Base-by-base conservation (phyloP, 2,888 invertebrate species). In the Yponomeuta plumbellus region DNA sequence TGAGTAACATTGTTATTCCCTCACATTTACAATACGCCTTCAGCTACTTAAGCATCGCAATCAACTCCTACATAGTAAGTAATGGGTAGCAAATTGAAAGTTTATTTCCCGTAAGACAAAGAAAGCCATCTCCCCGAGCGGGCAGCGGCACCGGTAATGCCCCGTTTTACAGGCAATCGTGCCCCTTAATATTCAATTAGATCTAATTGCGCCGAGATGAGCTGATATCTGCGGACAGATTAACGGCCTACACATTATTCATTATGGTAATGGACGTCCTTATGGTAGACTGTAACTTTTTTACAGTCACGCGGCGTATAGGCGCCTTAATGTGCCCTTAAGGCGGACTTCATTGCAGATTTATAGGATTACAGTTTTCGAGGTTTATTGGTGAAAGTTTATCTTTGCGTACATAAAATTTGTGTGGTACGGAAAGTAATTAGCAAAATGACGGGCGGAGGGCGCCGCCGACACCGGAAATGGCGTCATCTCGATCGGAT, bases 151-250 rank as follows among this genome's bases (percentile, higher is more conserved):
- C 66, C 71, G 69, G 72, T 72, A 74, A 78, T 78, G 76, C 74
- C 70, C 70, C 75, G 75, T 86, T 88, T 87, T 88, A 87, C 83
- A 85, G 78, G 82, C 85, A 81, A 84, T 84, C 81, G 77, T 83
- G 73, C 74, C 72, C 74, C 78, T 85, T 86, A 84, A 86, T 88
- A 86, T 87, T 86, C 86, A 86, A 87, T 88, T 87, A 87, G 78
- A 72, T 79, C 71, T 86, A 85, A 88, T 86, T 84, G 82, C 74
- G 70, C 70, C 68, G 72, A 79, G 84, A 82, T 82, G 84, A 83
- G 81, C 78, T 81, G 84, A 83, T 81, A 75, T 77, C 78, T 75
- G 70, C 70, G 74, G 75, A 70, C 74, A 75, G 79, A 83, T 83
- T 83, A 84, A 83, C 79, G 78, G 76, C 71, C 75, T 79, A 81